Percentiles rank a stretch among this genome's conserved stretches.
These are phyloP conservation scores for Mormyrops attenuatus DNA, from an alignment of 2,797 vertebrate genomes.

Conservation along the genomic window DNA sequence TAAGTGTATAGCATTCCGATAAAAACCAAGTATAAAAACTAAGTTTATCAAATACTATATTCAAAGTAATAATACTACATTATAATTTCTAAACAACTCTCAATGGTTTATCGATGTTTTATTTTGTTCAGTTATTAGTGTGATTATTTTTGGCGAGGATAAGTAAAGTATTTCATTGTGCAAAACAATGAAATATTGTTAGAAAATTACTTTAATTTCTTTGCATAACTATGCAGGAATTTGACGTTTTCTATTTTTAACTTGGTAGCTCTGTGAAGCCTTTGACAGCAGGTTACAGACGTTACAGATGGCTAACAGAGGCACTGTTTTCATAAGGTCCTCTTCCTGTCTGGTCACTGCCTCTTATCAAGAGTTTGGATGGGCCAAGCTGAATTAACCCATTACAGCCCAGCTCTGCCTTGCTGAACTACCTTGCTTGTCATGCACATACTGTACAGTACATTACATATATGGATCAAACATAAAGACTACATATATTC, in stretches of 20 bases:
- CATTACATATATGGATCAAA: neutral
- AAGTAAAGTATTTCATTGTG: neutral
- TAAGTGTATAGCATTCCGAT: neutral
- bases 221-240: neutral
- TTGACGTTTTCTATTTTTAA: neutral
- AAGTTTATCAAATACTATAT: neutral
- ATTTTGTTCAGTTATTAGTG: neutral
- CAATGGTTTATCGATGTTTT: neutral
- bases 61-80: neutral
- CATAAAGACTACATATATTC: neutral
- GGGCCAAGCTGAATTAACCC: neutral
- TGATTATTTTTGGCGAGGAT: neutral
- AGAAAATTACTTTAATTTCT: neutral
- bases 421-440: neutral
- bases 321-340: neutral
- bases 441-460: neutral
- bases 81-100: neutral
- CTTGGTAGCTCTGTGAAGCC: neutral
- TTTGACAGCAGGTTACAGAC: neutral
- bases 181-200: neutral
- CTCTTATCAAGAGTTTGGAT: neutral
- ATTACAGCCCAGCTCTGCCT: neutral
- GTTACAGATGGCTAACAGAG: neutral
- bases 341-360: constrained; percentile 13
- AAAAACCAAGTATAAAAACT: neutral